A percentile compares a stretch with the other conserved stretches of the same genome.
Conservation (phyloP, 2,888 invertebrate species). For the Rhodophaea formosa region DNA sequence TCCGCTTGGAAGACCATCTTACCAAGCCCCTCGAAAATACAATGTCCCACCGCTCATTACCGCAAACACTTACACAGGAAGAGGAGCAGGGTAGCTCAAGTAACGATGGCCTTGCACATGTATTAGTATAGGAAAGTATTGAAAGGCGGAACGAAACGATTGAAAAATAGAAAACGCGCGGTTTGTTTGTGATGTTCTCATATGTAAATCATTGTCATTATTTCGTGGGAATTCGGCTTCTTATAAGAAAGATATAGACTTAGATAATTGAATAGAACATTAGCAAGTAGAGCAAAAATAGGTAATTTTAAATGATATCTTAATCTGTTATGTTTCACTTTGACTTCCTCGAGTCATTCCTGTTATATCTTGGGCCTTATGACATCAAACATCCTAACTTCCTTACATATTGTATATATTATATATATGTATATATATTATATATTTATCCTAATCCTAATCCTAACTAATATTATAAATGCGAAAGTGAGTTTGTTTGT, state of each 20-base stretch:
- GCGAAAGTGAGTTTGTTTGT: no score
- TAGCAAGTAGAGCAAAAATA: no score
- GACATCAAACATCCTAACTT: no score
- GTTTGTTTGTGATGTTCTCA: slow-evolving; percentile 44
- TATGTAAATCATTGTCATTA: slow-evolving; percentile 58
- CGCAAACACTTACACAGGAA: slow-evolving; percentile 35
- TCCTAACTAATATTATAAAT: no score
- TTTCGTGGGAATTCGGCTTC: slow-evolving; percentile 35
- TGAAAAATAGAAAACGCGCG: slow-evolving; percentile 75
- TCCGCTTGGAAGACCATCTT: slow-evolving; percentile 62
- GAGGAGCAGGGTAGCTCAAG: slow-evolving; percentile 40
- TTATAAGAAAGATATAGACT: neutral
- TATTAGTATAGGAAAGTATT: slow-evolving; percentile 72
- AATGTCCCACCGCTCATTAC: slow-evolving; percentile 44
- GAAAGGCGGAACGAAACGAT: slow-evolving; percentile 74
- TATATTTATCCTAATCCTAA: no score
- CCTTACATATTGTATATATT: no score
- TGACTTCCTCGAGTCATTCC: no score
- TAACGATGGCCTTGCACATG: slow-evolving; percentile 46
- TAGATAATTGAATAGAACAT: no score
- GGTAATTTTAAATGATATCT: no score
- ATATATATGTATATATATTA: no score
- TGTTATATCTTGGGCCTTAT: no score
- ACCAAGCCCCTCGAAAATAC: slow-evolving; percentile 52
- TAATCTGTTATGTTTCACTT: no score